Conservation (phyloP, 2,113 vertebrate genomes). For the Accipiter virgatus region DNA sequence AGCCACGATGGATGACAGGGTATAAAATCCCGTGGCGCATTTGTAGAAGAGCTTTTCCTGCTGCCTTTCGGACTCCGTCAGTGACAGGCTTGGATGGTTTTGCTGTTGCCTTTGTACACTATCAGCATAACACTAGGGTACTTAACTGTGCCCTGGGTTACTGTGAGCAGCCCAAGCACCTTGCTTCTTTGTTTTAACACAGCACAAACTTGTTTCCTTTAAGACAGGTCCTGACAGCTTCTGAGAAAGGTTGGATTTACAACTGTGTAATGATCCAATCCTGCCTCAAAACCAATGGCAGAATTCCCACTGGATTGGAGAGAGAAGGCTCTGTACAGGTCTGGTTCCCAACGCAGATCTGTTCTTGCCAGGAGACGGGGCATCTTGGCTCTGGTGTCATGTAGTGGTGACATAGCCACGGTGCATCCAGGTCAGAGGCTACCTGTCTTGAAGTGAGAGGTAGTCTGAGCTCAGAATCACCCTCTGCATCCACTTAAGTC, state of each 20-base stretch:
- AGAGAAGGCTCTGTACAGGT: not conserved
- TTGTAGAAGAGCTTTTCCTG: not conserved
- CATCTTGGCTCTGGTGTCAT: not conserved
- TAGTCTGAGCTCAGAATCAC: not conserved
- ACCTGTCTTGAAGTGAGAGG: not conserved
- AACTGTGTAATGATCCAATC: fast-evolving
- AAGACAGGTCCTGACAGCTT: not conserved
- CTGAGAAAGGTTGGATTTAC: not conserved
- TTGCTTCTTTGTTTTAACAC: not conserved
- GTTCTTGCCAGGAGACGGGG: not conserved
- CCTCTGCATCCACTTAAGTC: not conserved
- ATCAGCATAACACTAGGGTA: not conserved
- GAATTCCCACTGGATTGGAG: not conserved
- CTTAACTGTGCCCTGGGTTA: not conserved
- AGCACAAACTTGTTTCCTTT: not conserved
- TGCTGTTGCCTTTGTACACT: not conserved
- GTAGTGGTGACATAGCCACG: not conserved
- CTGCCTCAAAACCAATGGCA: not conserved
- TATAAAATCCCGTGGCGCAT: not conserved
- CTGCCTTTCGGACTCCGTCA: not conserved
- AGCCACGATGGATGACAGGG: not conserved
- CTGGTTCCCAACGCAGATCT: not conserved
- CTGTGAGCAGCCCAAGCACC: not conserved
- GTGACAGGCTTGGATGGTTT: not conserved
- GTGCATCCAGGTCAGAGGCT: not conserved